A percentile compares a stretch with the other conserved stretches of the same genome.
phyloP scores from a whole-genome alignment of 2,113 vertebrate genomes.

The Colaptes auratus region DNA sequence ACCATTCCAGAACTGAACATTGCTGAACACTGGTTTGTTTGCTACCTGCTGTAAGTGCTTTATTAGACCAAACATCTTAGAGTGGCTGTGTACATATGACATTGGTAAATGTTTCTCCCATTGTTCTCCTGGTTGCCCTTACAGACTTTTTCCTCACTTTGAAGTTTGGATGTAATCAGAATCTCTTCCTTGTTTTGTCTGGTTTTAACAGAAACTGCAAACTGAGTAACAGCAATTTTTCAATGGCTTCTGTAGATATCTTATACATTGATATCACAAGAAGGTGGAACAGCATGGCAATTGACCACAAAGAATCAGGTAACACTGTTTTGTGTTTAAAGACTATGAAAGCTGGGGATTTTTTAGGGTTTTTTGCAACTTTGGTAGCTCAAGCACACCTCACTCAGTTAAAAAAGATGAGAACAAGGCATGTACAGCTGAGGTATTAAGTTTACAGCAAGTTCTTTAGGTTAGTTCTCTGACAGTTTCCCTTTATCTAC shows the following conservation, averaged over 20 bases:
- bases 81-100: background rate
- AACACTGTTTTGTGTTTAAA: background rate
- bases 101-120: background rate
- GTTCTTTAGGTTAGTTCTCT: background rate
- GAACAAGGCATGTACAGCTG: background rate
- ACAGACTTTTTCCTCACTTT: background rate
- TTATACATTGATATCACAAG: constrained; percentile 96
- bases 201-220: constrained; percentile 86
- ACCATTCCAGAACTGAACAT: background rate
- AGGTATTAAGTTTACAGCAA: background rate
- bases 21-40: background rate
- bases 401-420: background rate
- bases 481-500: background rate
- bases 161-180: background rate
- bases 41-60: background rate
- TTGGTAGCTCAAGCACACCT: background rate
- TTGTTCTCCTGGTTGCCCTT: background rate
- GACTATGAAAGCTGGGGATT: background rate
- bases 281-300: constrained; percentile 81
- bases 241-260: constrained; percentile 95
- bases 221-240: constrained; percentile 88
- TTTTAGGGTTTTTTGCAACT: background rate
- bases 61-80: background rate
- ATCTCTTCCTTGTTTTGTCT: background rate
- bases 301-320: constrained; percentile 91